Percentiles rank a stretch among this genome's conserved stretches.
Conservation (phyloP, 2,113 vertebrate genomes). For the Mirza zaza region DNA sequence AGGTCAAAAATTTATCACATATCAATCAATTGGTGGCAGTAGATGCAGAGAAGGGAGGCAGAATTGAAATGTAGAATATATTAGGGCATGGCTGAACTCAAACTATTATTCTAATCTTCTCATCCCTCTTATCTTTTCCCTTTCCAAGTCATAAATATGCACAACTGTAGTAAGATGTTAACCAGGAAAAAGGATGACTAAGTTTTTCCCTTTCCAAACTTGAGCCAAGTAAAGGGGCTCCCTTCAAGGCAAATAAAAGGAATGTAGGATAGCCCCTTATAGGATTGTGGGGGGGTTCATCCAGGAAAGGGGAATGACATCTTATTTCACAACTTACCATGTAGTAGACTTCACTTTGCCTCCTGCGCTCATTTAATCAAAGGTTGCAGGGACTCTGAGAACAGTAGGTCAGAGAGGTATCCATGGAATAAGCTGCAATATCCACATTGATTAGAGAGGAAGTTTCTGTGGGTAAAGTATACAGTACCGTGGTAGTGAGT, state of each 20-base stretch:
- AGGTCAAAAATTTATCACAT: neutral
- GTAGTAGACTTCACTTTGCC: neutral
- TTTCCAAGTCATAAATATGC: neutral
- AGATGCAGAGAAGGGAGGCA: neutral
- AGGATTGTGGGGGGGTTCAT: rapidly evolving
- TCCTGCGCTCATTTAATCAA: neutral
- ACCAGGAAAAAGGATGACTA: neutral
- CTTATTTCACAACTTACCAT: neutral
- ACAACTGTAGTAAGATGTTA: neutral
- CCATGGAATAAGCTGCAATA: neutral
- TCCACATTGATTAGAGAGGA: neutral
- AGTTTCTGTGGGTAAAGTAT: neutral
- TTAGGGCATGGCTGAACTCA: neutral
- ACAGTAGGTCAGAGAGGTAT: neutral
- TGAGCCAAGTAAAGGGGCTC: neutral
- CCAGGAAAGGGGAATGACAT: neutral
- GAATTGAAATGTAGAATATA: neutral
- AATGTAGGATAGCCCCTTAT: neutral
- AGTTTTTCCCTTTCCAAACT: neutral
- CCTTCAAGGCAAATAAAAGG: neutral
- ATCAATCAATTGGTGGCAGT: neutral
- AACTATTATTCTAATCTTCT: neutral
- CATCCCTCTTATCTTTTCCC: neutral
- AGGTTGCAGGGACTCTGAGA: neutral
- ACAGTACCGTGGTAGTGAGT: neutral